These are phyloP conservation scores for Cassiopea xamachana DNA, from an alignment of 30 jellyfish, hydroid and myxozoan species.

Conservation along the genomic window DNA sequence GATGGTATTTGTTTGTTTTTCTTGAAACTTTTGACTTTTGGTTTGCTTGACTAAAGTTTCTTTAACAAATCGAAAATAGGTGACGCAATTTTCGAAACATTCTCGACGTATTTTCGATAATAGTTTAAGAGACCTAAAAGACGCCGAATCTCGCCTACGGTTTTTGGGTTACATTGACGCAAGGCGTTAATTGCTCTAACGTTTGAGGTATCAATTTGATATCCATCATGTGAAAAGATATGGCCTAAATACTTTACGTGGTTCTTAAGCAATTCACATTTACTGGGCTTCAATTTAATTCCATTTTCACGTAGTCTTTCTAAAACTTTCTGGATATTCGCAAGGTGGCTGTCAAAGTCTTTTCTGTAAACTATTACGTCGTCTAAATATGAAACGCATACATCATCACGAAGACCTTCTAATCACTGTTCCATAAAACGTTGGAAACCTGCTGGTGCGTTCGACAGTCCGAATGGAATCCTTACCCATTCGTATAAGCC, in stretches of 20 bases:
- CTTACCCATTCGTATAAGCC: slow-evolving; percentile 39
- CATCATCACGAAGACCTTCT: slow-evolving; percentile 36
- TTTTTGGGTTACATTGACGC: slow-evolving; percentile 4
- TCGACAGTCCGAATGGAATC: slow-evolving; percentile 66
- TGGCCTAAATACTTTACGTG: slow-evolving; percentile 52
- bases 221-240: slow-evolving; percentile 27
- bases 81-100: background rate
- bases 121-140: background rate
- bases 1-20: background rate
- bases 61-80: background rate
- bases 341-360: background rate
- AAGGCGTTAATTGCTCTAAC: slow-evolving; percentile 15
- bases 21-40: background rate
- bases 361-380: background rate
- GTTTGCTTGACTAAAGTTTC: background rate
- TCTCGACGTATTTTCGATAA: background rate
- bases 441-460: slow-evolving; percentile 74
- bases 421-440: slow-evolving; percentile 48
- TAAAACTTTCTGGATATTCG: background rate
- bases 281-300: slow-evolving; percentile 31
- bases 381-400: slow-evolving; percentile 20
- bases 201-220: slow-evolving; percentile 38
- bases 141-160: background rate
- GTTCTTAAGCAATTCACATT: slow-evolving; percentile 28
- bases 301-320: slow-evolving; percentile 36